These are phyloP conservation scores for Laterallus jamaicensis DNA, from an alignment of 2,113 vertebrate species.

Conservation along the genomic window DNA sequence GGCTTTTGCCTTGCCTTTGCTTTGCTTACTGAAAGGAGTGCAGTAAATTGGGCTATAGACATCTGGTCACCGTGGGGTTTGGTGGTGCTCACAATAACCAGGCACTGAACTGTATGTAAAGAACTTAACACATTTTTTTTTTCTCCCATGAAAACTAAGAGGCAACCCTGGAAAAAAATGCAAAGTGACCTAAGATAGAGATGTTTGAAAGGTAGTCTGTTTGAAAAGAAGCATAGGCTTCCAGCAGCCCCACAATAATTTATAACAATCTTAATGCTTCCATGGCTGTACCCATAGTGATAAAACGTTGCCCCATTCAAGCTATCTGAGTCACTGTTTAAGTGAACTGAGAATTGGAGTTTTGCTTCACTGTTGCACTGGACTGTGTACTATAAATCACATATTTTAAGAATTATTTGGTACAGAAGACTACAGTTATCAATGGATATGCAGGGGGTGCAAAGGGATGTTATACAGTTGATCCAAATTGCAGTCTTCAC, in stretches of 20 bases:
- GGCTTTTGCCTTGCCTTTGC: slow-evolving; percentile 8
- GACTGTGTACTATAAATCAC: background rate
- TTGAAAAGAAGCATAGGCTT: background rate
- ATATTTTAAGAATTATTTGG: background rate
- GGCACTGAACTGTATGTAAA: background rate
- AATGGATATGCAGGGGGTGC: background rate
- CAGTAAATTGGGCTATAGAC: slow-evolving; percentile 11
- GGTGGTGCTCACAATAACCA: background rate
- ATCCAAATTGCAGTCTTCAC: background rate
- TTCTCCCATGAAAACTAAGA: background rate
- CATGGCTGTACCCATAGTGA: background rate
- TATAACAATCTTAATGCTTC: background rate
- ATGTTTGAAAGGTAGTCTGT: background rate
- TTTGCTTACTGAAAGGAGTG: background rate
- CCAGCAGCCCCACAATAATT: background rate
- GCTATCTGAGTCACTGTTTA: background rate
- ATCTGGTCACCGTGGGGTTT: background rate
- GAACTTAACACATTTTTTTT: background rate
- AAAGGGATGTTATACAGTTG: background rate
- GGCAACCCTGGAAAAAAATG: background rate
- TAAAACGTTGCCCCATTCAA: background rate
- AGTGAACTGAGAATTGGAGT: background rate
- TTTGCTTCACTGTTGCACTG: background rate
- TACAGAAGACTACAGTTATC: background rate
- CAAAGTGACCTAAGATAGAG: background rate